These are phyloP conservation scores for Siniperca obscura DNA, from an alignment of 2,797 vertebrate species.

Conservation along the genomic window DNA sequence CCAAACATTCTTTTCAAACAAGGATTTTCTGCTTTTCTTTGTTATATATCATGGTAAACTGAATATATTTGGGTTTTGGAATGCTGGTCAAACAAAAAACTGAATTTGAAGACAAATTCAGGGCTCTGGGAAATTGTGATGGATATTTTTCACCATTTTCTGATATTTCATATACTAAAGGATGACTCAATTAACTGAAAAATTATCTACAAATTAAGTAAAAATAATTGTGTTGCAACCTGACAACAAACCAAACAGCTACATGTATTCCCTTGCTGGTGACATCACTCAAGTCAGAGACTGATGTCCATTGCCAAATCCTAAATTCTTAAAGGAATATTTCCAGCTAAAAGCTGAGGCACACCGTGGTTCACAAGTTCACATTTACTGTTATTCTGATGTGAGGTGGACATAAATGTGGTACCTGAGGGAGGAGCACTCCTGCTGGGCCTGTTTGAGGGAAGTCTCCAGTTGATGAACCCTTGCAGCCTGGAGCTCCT, in stretches of 20 bases:
- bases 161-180: neutral
- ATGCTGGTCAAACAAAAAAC: too few species aligned
- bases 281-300: neutral
- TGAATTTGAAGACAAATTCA: neutral
- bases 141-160: neutral
- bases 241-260: conserved; percentile 7
- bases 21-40: too few species aligned
- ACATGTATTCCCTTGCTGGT: neutral
- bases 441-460: conserved; percentile 72
- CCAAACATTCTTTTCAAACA: too few species aligned
- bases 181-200: neutral
- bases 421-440: conserved; percentile 76
- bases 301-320: neutral
- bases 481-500: conserved; percentile 78
- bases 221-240: neutral
- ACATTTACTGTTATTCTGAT: neutral
- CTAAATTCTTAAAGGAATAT: neutral
- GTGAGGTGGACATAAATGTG: neutral
- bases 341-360: neutral
- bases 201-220: neutral
- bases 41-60: too few species aligned
- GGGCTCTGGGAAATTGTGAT: neutral
- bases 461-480: conserved; percentile 79
- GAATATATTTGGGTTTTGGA: too few species aligned
- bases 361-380: neutral